Percentiles rank a stretch among this genome's conserved stretches.
Evolutionary conservation across 2,113 vertebrate genomes (phyloP).

Genomic region (Lethenteron reissneri): DNA sequence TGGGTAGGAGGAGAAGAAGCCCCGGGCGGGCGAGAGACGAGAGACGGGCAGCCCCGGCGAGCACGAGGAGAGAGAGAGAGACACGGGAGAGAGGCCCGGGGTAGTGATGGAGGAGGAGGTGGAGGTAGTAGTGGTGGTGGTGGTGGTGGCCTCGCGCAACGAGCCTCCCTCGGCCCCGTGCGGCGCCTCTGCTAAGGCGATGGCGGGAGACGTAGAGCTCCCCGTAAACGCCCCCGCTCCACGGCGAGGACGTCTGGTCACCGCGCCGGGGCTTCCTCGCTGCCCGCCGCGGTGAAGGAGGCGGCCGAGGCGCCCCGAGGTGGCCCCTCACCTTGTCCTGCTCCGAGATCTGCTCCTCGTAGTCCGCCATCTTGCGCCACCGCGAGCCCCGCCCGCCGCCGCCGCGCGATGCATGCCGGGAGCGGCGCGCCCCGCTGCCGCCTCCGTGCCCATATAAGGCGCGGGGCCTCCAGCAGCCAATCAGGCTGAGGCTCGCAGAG

Average conservation of each 20-base stretch:
- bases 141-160: too few relatives aligned
- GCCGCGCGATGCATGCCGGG: slow-evolving; percentile 23
- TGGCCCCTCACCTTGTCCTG: slow-evolving; percentile 71
- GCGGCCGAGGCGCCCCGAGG: neutral
- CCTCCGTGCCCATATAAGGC: too few relatives aligned
- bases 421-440: neutral
- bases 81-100: too few relatives aligned
- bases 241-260: neutral
- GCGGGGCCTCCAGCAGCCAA: too few relatives aligned
- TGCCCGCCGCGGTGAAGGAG: neutral
- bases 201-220: too few relatives aligned
- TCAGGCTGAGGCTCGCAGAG: neutral
- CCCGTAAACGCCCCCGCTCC: neutral
- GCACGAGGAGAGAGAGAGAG: too few relatives aligned
- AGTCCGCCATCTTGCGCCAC: slow-evolving; percentile 57
- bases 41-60: too few relatives aligned
- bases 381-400: slow-evolving; percentile 30
- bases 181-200: neutral
- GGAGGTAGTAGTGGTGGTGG: too few relatives aligned
- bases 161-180: neutral
- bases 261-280: neutral
- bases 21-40: too few relatives aligned
- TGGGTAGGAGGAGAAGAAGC: too few relatives aligned
- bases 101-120: too few relatives aligned
- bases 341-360: slow-evolving; percentile 66